A percentile compares a stretch with the other conserved stretches of the same genome.
These are phyloP conservation scores for Orycteropus afer DNA, from an alignment of 2,113 vertebrate genomes.

Conservation along the genomic window DNA sequence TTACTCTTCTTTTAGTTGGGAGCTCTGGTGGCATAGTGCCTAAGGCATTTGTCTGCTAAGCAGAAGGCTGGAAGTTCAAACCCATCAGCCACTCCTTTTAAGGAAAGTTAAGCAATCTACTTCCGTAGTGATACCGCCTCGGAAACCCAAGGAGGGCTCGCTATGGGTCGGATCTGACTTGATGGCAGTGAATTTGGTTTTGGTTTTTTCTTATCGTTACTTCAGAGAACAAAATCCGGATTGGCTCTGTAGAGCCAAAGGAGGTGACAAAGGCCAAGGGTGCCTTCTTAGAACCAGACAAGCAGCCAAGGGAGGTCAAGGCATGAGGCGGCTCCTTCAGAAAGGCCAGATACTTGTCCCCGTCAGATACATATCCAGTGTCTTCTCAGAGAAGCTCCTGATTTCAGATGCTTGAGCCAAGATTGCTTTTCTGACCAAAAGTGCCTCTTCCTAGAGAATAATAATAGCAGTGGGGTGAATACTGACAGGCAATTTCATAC, in stretches of 20 bases:
- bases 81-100: too few species aligned
- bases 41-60: too few species aligned
- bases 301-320: background rate
- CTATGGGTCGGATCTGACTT: too few species aligned
- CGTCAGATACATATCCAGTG: background rate
- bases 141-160: too few species aligned
- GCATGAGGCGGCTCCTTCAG: background rate
- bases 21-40: too few species aligned
- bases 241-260: background rate
- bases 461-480: background rate
- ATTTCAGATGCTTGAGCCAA: slow-evolving; percentile 13
- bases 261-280: background rate
- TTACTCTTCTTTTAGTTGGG: background rate
- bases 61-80: too few species aligned
- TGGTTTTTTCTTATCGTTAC: background rate
- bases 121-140: too few species aligned
- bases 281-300: background rate
- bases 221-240: background rate
- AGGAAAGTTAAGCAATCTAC: too few species aligned
- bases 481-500: background rate
- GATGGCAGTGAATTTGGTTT: too few species aligned
- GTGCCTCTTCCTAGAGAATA: background rate
- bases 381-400: background rate
- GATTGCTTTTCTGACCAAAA: background rate
- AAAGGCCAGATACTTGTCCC: slow-evolving; percentile 1